Conservation (phyloP, 2,797 vertebrate genomes). For the Typhlichthys subterraneus region DNA sequence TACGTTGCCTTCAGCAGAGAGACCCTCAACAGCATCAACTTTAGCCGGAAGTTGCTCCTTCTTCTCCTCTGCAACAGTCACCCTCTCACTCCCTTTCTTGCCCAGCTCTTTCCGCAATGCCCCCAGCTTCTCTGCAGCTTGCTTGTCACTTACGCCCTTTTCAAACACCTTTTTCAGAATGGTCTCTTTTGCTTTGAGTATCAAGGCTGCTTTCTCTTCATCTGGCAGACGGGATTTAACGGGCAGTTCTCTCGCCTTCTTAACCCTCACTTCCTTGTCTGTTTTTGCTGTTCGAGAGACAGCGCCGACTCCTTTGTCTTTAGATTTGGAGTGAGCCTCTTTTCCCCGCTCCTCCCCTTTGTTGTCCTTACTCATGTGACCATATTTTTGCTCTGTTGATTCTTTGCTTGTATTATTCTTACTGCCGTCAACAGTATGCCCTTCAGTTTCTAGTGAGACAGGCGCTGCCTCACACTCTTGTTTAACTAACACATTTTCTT, state of each 20-base stretch:
- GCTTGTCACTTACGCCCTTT: constrained; percentile 72
- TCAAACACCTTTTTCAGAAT: constrained; percentile 80
- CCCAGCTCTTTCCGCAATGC: constrained; percentile 60
- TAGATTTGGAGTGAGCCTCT: not conserved
- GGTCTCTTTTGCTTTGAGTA: constrained; percentile 79
- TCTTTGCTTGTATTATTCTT: not conserved
- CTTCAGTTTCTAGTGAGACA: constrained; percentile 1
- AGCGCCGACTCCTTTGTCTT: constrained; percentile 22
- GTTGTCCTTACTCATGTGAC: constrained; percentile 39
- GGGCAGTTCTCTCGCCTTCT: constrained; percentile 30
- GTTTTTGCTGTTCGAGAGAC: constrained; percentile 29
- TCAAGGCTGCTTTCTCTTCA: constrained; percentile 68
- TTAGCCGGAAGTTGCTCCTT: constrained; percentile 3
- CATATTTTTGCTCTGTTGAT: constrained; percentile 28
- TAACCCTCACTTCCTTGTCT: constrained; percentile 28
- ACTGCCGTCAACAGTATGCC: constrained; percentile 12
- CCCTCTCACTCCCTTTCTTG: constrained; percentile 45
- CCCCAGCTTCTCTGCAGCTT: constrained; percentile 76
- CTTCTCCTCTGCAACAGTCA: constrained; percentile 8
- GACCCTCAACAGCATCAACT: constrained; percentile 3
- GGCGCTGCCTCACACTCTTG: constrained; percentile 8
- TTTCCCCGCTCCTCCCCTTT: constrained; percentile 42
- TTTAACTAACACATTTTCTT: constrained; percentile 10
- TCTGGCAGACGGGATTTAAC: constrained; percentile 56
- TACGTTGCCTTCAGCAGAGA: constrained; percentile 5